Evolutionary conservation across 2,113 vertebrate genomes (phyloP).

Genomic region (Chaetorhynchus papuensis): DNA sequence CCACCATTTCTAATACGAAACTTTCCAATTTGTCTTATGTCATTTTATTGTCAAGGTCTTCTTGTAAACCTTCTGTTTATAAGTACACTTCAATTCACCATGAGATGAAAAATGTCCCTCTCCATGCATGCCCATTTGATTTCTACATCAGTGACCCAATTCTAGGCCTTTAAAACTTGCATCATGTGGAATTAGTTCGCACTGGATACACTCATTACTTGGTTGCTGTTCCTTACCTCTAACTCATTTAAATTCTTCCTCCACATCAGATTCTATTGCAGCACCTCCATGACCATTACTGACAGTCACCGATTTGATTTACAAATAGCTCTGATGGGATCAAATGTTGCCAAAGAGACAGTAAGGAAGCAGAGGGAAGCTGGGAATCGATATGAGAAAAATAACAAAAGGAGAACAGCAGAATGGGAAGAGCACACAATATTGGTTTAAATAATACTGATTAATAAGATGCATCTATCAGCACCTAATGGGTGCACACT

Average conservation of each 20-base stretch:
- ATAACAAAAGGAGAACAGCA: background rate
- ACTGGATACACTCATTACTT: background rate
- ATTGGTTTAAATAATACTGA: background rate
- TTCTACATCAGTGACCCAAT: background rate
- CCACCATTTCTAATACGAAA: background rate
- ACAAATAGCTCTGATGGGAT: conserved; percentile 9
- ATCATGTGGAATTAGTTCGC: background rate
- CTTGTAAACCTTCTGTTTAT: background rate
- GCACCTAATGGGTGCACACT: background rate
- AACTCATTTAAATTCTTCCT: conserved; percentile 37
- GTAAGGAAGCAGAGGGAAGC: background rate
- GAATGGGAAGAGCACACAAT: background rate
- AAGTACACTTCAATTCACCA: background rate
- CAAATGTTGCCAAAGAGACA: conserved; percentile 14
- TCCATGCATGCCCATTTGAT: background rate
- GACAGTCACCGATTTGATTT: conserved; percentile 41
- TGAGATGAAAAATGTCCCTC: background rate
- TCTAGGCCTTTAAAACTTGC: background rate
- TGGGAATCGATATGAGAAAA: background rate
- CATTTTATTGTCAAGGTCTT: background rate
- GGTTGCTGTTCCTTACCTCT: background rate
- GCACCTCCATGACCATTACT: background rate
- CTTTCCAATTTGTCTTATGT: background rate
- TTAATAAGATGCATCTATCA: background rate
- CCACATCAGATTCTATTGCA: conserved; percentile 16